Conservation (phyloP, 2,888 invertebrate genomes). For the Dorcus hopei region DNA sequence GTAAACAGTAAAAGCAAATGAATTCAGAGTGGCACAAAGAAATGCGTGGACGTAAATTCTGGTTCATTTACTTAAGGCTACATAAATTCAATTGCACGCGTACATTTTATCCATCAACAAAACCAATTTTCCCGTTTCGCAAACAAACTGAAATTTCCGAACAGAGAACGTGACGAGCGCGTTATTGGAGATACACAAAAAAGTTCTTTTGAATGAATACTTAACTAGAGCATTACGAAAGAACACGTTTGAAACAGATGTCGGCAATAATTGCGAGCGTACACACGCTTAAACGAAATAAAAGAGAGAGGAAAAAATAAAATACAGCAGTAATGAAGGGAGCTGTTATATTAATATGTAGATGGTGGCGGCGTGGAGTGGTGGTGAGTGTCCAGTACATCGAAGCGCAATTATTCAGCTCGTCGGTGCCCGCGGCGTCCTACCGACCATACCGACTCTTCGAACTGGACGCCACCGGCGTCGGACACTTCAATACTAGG, state of each 20-base stretch:
- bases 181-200: too few species aligned
- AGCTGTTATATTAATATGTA: constrained; percentile 9
- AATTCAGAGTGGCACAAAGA: too few species aligned
- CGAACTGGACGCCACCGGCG: not conserved
- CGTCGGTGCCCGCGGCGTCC: constrained; percentile 6
- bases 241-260: constrained; percentile 1
- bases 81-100: too few species aligned
- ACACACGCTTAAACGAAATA: not conserved
- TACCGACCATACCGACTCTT: constrained; percentile 4
- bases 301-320: not conserved
- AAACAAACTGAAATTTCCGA: too few species aligned
- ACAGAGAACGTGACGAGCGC: too few species aligned
- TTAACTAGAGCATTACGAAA: not conserved
- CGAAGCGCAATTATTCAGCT: constrained; percentile 12
- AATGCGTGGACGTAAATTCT: too few species aligned
- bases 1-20: too few species aligned
- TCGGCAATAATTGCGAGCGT: not conserved
- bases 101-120: too few species aligned
- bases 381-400: constrained; percentile 10
- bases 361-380: constrained; percentile 5
- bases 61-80: too few species aligned
- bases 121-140: too few species aligned
- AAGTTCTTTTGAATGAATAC: too few species aligned
- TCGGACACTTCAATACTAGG: not conserved
- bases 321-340: not conserved